phyloP scores from a whole-genome alignment of 92 coral and sea anemone species.

The Anthopleura xanthogrammica region DNA sequence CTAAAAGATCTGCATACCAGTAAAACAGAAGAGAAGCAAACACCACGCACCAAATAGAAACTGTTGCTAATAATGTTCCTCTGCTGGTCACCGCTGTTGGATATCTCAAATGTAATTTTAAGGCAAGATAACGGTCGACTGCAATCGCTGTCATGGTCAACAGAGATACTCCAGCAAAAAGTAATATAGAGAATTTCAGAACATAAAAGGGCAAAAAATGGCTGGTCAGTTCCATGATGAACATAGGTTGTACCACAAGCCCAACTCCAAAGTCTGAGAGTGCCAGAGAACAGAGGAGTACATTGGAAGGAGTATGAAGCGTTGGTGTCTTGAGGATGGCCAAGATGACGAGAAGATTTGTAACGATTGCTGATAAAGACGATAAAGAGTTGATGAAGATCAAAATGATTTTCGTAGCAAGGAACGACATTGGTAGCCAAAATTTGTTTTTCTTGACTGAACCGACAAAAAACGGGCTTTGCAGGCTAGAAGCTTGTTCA shows the following conservation, averaged over 20 bases:
- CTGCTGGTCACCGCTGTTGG: not conserved
- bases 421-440: not conserved
- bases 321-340: slow-evolving; percentile 17
- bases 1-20: not conserved
- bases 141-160: slow-evolving; percentile 11
- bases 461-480: not conserved
- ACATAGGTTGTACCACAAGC: slow-evolving; percentile 8
- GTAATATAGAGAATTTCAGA: not conserved
- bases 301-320: slow-evolving; percentile 10
- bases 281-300: slow-evolving; percentile 15
- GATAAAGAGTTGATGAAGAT: not conserved
- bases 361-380: not conserved
- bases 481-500: not conserved
- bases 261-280: slow-evolving; percentile 18
- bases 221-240: not conserved
- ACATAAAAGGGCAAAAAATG: not conserved
- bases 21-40: not conserved
- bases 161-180: slow-evolving; percentile 6
- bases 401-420: not conserved
- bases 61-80: not conserved
- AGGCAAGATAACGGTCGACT: slow-evolving; percentile 16
- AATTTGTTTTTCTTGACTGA: not conserved
- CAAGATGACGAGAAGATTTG: slow-evolving; percentile 6
- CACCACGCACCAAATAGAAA: not conserved
- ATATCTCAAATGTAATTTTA: slow-evolving; percentile 2